Evolutionary conservation across 1,140 invertebrate species (phyloP).

Genomic region (Drosophila nasuta): DNA sequence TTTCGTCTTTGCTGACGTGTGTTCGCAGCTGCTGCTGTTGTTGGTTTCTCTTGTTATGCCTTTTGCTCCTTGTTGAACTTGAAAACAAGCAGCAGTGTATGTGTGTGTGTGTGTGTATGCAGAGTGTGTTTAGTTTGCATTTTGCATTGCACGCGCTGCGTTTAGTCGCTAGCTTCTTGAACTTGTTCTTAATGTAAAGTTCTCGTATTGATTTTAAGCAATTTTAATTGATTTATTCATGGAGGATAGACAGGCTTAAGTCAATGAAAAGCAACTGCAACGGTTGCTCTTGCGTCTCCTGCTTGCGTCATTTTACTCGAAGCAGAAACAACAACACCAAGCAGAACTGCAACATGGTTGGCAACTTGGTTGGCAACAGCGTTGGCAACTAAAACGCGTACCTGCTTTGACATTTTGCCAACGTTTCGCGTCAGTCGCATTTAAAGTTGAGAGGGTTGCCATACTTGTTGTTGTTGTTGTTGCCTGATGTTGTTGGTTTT

Average conservation of each 20-base stretch:
- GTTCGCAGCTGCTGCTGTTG: slow-evolving; percentile 3
- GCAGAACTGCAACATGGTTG: slow-evolving; percentile 3
- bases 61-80: slow-evolving; percentile 49
- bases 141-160: slow-evolving; percentile 22
- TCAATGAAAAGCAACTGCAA: slow-evolving; percentile 43
- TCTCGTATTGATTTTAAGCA: slow-evolving; percentile 48
- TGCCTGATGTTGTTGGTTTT: slow-evolving; percentile 24
- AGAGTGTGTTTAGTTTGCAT: slow-evolving; percentile 13
- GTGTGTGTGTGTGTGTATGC: slow-evolving; percentile 12
- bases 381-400: slow-evolving; percentile 15
- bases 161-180: not conserved
- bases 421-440: slow-evolving; percentile 31
- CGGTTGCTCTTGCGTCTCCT: not conserved
- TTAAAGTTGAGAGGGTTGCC: slow-evolving; percentile 66
- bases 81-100: slow-evolving; percentile 38
- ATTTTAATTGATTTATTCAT: slow-evolving; percentile 41
- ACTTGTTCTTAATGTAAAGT: not conserved
- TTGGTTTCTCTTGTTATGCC: not conserved
- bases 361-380: not conserved
- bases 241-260: slow-evolving; percentile 19
- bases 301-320: slow-evolving; percentile 15
- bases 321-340: not conserved
- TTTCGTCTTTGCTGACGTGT: slow-evolving; percentile 37
- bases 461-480: slow-evolving; percentile 26
- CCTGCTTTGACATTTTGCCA: slow-evolving; percentile 74